These are phyloP conservation scores for Drosophila malerkotliana DNA, from an alignment of 1,140 invertebrate genomes.

Conservation along the genomic window DNA sequence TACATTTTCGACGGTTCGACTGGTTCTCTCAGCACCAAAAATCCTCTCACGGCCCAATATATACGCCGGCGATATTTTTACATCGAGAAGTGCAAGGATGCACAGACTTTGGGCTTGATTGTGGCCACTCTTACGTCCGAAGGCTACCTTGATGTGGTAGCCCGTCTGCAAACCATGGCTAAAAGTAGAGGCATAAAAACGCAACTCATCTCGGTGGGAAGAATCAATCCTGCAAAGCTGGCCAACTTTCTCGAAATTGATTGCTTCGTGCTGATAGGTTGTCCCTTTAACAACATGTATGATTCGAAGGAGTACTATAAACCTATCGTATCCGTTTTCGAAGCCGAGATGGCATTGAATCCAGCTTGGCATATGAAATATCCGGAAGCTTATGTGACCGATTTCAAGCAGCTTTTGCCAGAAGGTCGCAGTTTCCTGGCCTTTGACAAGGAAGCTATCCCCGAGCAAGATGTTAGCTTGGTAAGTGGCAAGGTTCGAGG, in stretches of 20 bases:
- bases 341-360: conserved; percentile 95
- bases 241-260: conserved; percentile 94
- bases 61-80: conserved; percentile 92
- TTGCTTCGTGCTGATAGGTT: conserved; percentile 94
- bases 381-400: conserved; percentile 88
- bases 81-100: conserved; percentile 95
- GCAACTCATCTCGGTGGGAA: conserved; percentile 96
- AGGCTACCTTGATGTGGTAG: conserved; percentile 92
- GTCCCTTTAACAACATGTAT: conserved; percentile 93
- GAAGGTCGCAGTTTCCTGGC: conserved; percentile 86
- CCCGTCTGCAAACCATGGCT: conserved; percentile 89
- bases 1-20: conserved; percentile 62
- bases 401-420: conserved; percentile 91
- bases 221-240: conserved; percentile 95
- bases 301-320: conserved; percentile 94
- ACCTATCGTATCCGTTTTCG: conserved; percentile 95
- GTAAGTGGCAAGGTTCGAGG: conserved; percentile 87
- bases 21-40: conserved; percentile 50
- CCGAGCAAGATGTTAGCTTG: conserved; percentile 88
- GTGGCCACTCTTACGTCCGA: conserved; percentile 93
- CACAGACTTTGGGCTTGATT: conserved; percentile 93
- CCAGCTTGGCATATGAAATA: conserved; percentile 86
- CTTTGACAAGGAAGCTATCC: conserved; percentile 85
- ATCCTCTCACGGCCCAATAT: conserved; percentile 84
- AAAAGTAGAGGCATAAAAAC: conserved; percentile 91